Evolutionary conservation across 1,140 invertebrate species (phyloP), one percentile per base, ranked within the genome.

Genomic region (Ptiloglossa arizonensis): DNA sequence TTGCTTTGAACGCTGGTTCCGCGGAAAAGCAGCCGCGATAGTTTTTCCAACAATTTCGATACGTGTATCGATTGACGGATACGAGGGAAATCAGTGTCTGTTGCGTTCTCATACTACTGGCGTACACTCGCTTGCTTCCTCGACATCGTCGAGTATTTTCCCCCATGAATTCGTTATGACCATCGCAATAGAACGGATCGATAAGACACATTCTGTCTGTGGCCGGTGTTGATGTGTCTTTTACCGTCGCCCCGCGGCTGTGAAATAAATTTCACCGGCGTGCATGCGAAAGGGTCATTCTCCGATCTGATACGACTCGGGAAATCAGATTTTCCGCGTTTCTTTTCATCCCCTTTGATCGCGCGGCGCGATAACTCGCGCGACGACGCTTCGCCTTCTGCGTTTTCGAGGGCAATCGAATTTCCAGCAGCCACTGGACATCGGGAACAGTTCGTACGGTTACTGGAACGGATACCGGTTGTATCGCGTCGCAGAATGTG

Each of bases 161-260:
- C 57, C 46, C 57, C 48, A 70, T 77, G 57, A 77, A 77, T 77
- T 71, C 56, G 57, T 77, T 77, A 77, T 62, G 57, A 54, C 57
- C 75, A 71, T 71, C 68, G 68, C 68, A 71, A 77, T 62, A 52
- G 75, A 63, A 77, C 68, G 68, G 75, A 77, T 77, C 75, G 75
- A 77, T 77, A 77, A 77, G 68, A 71, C 75, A 62, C 74, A 48
- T 70, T 67, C 67, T 50, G 75, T 71, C 68, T 50, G 75, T 77
- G 68, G 67, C 27, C n/a, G 38, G 17, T 46, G 54, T 35, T 54
- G 75, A 77, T 56, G 56, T 71, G 75, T 77, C 56, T 77, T 71
- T 70, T 29, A 44, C 75, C 68, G 68, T 56, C 68, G 57, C 46
- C 75, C 57, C 5, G 13, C 35, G 35, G 56, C 68, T 32, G 4